Percentiles rank a stretch among this genome's conserved stretches.
Evolutionary conservation across 35 echinoderm and acorn worm species (phyloP).

Genomic region (Amphiura filiformis): DNA sequence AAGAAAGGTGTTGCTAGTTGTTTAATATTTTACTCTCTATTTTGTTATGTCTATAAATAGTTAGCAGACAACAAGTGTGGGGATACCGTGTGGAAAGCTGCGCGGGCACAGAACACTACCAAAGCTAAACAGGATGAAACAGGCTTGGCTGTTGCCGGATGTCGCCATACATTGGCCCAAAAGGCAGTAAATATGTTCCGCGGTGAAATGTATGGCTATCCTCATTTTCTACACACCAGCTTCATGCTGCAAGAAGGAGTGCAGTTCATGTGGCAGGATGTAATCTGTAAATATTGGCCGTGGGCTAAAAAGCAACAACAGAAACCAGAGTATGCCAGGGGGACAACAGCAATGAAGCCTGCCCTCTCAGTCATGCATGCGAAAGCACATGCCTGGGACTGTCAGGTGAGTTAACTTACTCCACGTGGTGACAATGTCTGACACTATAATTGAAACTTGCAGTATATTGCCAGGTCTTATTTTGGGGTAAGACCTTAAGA

Average conservation of each 20-base stretch:
- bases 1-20: too few relatives aligned
- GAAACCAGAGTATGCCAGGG: neutral
- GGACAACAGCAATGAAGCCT: neutral
- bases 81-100: neutral
- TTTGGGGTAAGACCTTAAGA: too few relatives aligned
- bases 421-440: too few relatives aligned
- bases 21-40: too few relatives aligned
- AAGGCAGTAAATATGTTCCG: conserved; percentile 8
- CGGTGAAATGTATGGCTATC: neutral
- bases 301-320: neutral
- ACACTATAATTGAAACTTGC: too few relatives aligned
- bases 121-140: neutral
- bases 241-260: neutral
- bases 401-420: neutral
- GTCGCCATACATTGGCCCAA: neutral
- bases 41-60: too few relatives aligned
- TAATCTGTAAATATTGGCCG: neutral
- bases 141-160: neutral
- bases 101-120: neutral
- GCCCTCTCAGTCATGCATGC: neutral
- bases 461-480: too few relatives aligned
- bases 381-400: neutral
- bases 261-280: neutral
- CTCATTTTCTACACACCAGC: neutral
- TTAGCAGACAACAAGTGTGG: conserved; percentile 5